A percentile compares a stretch with the other conserved stretches of the same genome.
phyloP scores from a whole-genome alignment of 1,140 invertebrate genomes.

The Rhopalosiphum maidis region DNA sequence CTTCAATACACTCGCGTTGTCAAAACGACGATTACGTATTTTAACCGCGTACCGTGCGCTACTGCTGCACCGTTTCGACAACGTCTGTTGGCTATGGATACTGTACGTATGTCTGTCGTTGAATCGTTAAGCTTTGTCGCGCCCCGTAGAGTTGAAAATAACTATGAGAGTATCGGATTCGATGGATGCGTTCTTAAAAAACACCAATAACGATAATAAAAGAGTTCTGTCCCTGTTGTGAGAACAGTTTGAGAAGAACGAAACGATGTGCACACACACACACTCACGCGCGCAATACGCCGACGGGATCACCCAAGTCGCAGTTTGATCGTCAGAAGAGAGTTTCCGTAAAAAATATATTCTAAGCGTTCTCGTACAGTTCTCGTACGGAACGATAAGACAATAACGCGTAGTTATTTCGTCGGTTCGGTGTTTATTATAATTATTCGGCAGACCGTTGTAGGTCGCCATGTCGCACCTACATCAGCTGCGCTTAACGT shows the following conservation, averaged over 20 bases:
- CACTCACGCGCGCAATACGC: not conserved
- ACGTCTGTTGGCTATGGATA: not conserved
- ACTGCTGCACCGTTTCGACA: not conserved
- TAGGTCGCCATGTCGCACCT: not conserved
- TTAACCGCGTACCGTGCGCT: not conserved
- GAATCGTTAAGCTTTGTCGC: not conserved
- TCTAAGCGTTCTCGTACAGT: not conserved
- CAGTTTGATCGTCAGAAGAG: not conserved
- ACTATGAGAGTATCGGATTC: not conserved
- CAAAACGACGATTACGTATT: not conserved
- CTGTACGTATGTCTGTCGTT: not conserved
- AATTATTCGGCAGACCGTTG: not conserved
- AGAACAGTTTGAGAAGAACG: not conserved
- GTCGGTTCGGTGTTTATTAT: not conserved
- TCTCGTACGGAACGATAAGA: too few relatives aligned
- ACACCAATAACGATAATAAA: not conserved
- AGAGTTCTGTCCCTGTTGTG: not conserved
- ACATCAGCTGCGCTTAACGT: not conserved
- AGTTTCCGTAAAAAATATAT: not conserved
- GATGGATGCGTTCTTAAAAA: not conserved
- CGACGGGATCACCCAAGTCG: constrained; percentile 7
- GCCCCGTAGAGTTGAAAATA: not conserved
- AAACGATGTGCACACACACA: too few relatives aligned
- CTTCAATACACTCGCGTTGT: not conserved
- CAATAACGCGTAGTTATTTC: not conserved